These are phyloP conservation scores for Pycnomerus fuliginosus DNA, from an alignment of 2,888 invertebrate species.

Conservation along the genomic window DNA sequence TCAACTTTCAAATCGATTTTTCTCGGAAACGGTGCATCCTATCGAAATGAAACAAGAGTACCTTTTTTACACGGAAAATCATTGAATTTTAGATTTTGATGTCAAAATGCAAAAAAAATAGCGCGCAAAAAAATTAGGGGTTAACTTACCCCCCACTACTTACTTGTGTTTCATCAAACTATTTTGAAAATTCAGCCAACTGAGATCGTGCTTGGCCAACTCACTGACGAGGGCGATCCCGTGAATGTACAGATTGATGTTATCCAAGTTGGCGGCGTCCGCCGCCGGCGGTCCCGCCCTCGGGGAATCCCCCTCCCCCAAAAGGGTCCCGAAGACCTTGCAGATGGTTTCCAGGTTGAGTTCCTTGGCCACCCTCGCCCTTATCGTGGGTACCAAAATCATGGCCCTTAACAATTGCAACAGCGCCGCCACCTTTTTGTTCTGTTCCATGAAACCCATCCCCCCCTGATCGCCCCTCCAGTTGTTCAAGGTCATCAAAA, in stretches of 20 bases:
- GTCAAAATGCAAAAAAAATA: too few species aligned
- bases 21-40: too few species aligned
- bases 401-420: constrained; percentile 55
- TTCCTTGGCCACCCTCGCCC: constrained; percentile 47
- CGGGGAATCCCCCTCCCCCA: constrained; percentile 40
- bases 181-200: constrained; percentile 52
- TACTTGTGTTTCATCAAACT: constrained; percentile 49
- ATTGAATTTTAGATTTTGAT: too few species aligned
- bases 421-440: constrained; percentile 51
- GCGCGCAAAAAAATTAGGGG: too few species aligned
- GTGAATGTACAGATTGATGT: constrained; percentile 54
- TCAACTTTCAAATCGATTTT: too few species aligned
- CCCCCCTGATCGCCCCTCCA: constrained; percentile 43
- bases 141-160: too few species aligned
- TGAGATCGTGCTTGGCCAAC: constrained; percentile 50
- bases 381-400: constrained; percentile 36
- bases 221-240: constrained; percentile 55
- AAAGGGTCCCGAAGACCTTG: constrained; percentile 50
- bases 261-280: constrained; percentile 46
- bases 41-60: too few species aligned
- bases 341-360: constrained; percentile 50
- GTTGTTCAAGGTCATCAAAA: constrained; percentile 47
- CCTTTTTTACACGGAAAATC: too few species aligned
- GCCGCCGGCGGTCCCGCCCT: constrained; percentile 34
- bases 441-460: constrained; percentile 42